Conservation (phyloP, 2,888 invertebrate species). For the Ypsolopha scabrella region DNA sequence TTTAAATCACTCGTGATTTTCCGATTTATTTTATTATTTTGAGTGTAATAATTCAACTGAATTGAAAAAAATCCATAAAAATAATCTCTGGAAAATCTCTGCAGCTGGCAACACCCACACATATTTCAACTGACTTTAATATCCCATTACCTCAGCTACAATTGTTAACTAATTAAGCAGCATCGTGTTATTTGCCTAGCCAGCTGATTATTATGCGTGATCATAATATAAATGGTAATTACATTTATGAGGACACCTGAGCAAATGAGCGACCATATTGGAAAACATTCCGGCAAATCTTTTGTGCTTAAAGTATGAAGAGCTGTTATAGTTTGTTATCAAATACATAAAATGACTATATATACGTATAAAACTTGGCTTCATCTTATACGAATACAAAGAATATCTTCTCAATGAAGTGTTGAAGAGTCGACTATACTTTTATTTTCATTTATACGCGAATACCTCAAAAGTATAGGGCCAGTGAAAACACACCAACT, state of each 20-base stretch:
- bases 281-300: constrained; percentile 23
- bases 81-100: too few relatives aligned
- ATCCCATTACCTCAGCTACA: constrained; percentile 37
- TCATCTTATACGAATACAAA: too few relatives aligned
- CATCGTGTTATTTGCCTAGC: constrained; percentile 50
- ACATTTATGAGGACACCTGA: constrained; percentile 59
- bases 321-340: constrained; percentile 17
- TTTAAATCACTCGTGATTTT: too few relatives aligned
- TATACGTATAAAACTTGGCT: background rate
- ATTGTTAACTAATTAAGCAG: constrained; percentile 60
- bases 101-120: background rate
- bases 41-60: too few relatives aligned
- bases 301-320: constrained; percentile 6
- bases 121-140: constrained; percentile 11
- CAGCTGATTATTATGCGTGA: constrained; percentile 65
- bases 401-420: too few relatives aligned
- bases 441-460: too few relatives aligned
- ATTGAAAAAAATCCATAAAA: too few relatives aligned
- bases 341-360: too few relatives aligned
- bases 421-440: too few relatives aligned
- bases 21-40: too few relatives aligned
- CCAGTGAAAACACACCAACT: too few relatives aligned
- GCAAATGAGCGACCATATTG: constrained; percentile 53
- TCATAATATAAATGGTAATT: constrained; percentile 69
- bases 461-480: too few relatives aligned